Conservation (phyloP, 2,888 invertebrate species). For the Ischnura elegans region DNA sequence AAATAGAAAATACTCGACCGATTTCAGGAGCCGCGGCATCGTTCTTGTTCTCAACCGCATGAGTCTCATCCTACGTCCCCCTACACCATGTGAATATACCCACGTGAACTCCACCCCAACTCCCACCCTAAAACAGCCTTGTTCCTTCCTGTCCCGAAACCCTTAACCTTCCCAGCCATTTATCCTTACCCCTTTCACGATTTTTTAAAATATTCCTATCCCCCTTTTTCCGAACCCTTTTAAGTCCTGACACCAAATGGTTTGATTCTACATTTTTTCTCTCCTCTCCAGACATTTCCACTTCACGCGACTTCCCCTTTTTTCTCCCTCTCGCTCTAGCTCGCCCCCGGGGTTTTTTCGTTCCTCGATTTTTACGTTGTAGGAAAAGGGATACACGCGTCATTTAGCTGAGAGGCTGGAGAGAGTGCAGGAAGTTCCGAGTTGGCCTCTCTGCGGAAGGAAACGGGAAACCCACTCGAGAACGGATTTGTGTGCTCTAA, state of each 20-base stretch:
- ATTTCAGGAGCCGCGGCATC: neutral
- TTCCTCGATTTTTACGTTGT: neutral
- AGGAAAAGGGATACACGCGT: conserved; percentile 22
- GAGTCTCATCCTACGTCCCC: neutral
- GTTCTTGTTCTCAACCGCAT: neutral
- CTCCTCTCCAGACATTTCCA: neutral
- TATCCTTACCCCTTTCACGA: conserved; percentile 12
- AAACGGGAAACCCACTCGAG: neutral
- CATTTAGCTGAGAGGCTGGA: neutral
- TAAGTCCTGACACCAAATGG: neutral
- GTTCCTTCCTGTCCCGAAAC: conserved; percentile 46
- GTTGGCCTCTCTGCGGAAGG: neutral
- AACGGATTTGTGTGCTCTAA: neutral
- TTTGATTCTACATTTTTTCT: neutral
- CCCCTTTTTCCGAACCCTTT: conserved; percentile 9
- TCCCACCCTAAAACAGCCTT: neutral
- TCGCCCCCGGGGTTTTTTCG: neutral
- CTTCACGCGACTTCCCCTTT: neutral
- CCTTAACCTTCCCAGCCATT: conserved; percentile 29
- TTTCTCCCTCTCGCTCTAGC: no score
- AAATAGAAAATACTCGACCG: conserved; percentile 38
- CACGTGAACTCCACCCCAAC: neutral
- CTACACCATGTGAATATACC: neutral
- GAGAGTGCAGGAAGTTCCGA: neutral
- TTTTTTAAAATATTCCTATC: conserved; percentile 24